phyloP scores from a whole-genome alignment of 2,113 vertebrate species.

The Salvelinus sp. region DNA sequence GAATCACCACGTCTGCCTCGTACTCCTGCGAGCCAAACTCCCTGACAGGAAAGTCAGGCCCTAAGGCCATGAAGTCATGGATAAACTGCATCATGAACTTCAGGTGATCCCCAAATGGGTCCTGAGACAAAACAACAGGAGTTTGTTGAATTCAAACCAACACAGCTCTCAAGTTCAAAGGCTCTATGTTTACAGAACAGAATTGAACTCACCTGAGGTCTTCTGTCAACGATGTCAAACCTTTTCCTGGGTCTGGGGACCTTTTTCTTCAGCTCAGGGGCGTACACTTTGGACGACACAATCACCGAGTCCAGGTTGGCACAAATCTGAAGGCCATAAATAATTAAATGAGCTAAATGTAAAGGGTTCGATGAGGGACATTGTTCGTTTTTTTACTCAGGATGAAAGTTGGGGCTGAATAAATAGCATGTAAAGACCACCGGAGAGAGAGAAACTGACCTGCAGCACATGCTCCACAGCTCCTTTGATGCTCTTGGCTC shows the following conservation, averaged over 20 bases:
- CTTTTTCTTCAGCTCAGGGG: constrained; percentile 54
- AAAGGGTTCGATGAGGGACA: too few relatives aligned
- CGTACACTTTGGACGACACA: constrained; percentile 65
- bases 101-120: constrained; percentile 84
- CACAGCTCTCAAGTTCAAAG: neutral
- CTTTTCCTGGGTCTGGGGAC: constrained; percentile 78
- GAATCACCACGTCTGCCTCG: constrained; percentile 79
- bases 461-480: constrained; percentile 83
- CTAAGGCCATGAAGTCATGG: constrained; percentile 68
- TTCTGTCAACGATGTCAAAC: constrained; percentile 80
- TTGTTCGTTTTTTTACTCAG: neutral
- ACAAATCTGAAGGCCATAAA: constrained; percentile 79
- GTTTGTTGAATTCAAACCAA: neutral
- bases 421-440: neutral
- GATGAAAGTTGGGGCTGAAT: neutral
- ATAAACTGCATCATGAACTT: constrained; percentile 82
- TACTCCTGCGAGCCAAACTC: constrained; percentile 84
- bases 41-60: constrained; percentile 2
- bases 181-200: too few relatives aligned
- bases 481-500: constrained; percentile 62
- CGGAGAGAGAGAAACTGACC: constrained; percentile 63
- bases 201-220: constrained; percentile 61
- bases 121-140: constrained; percentile 65
- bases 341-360: neutral
- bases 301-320: constrained; percentile 89